Evolutionary conservation across 2,888 invertebrate genomes (phyloP).

Genomic region (Apotomis capreana): DNA sequence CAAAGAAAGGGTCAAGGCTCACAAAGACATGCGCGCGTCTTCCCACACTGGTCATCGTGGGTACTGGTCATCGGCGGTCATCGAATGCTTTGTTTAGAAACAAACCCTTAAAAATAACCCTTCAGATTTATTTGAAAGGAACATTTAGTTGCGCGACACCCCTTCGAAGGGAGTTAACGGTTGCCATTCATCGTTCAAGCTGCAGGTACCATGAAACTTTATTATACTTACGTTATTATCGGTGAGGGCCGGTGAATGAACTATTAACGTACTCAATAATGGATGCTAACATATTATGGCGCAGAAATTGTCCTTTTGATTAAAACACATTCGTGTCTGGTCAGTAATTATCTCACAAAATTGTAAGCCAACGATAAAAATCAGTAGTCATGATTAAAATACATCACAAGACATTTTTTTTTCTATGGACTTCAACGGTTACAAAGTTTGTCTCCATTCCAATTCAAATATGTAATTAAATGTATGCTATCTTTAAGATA

Average conservation of each 20-base stretch:
- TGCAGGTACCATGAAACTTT: slow-evolving; percentile 40
- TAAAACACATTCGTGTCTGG: slow-evolving; percentile 12
- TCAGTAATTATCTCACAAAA: slow-evolving; percentile 2
- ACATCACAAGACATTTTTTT: no score
- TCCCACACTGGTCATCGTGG: slow-evolving; percentile 79
- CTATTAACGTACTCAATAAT: slow-evolving; percentile 37
- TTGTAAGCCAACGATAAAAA: not conserved
- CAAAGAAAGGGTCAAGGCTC: slow-evolving; percentile 73
- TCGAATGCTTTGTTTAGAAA: slow-evolving; percentile 72
- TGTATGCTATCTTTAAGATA: no score
- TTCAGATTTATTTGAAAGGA: slow-evolving; percentile 66
- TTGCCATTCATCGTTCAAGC: slow-evolving; percentile 57
- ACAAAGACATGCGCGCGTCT: slow-evolving; percentile 66
- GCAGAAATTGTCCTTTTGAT: slow-evolving; percentile 26
- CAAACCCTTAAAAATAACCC: slow-evolving; percentile 73
- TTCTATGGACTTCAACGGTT: no score
- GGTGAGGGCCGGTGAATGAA: slow-evolving; percentile 41
- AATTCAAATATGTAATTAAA: no score
- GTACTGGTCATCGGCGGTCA: slow-evolving; percentile 80
- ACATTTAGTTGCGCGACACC: slow-evolving; percentile 66
- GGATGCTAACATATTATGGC: slow-evolving; percentile 23
- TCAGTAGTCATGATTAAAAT: not conserved
- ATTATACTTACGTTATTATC: slow-evolving; percentile 39
- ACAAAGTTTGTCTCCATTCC: no score
- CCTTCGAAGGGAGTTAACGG: slow-evolving; percentile 67